Evolutionary conservation across 2,888 invertebrate species (phyloP).

Genomic region (Morinoia aosen): DNA sequence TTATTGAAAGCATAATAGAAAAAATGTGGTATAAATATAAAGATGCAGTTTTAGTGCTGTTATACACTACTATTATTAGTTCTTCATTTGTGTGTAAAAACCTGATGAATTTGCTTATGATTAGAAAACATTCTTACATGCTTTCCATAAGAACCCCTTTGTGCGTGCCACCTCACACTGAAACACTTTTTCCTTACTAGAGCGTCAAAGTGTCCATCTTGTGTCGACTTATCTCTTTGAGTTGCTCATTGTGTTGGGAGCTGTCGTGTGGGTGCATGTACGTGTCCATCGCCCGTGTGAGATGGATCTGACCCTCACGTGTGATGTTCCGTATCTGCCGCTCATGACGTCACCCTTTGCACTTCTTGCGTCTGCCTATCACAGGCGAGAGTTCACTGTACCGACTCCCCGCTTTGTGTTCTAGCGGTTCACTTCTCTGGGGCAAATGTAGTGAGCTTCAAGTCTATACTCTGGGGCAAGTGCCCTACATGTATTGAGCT

Average conservation of each 20-base stretch:
- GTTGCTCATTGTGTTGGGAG: neutral
- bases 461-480: too few relatives aligned
- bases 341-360: neutral
- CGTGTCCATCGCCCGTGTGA: neutral
- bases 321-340: neutral
- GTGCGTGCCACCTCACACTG: neutral
- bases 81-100: neutral
- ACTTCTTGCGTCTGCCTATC: neutral
- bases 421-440: neutral
- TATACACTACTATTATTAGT: neutral
- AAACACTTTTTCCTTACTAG: neutral
- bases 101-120: neutral
- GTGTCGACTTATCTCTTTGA: neutral
- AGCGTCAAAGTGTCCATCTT: neutral
- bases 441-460: neutral
- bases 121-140: neutral
- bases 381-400: neutral
- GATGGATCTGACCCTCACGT: neutral
- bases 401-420: neutral
- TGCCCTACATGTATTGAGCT: too few relatives aligned
- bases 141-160: neutral
- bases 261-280: slow-evolving; percentile 1
- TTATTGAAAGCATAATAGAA: too few relatives aligned
- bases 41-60: neutral
- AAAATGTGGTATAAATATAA: too few relatives aligned